These are phyloP conservation scores for Opisthocomus hoazin DNA, from an alignment of 2,113 vertebrate species.

Conservation along the genomic window DNA sequence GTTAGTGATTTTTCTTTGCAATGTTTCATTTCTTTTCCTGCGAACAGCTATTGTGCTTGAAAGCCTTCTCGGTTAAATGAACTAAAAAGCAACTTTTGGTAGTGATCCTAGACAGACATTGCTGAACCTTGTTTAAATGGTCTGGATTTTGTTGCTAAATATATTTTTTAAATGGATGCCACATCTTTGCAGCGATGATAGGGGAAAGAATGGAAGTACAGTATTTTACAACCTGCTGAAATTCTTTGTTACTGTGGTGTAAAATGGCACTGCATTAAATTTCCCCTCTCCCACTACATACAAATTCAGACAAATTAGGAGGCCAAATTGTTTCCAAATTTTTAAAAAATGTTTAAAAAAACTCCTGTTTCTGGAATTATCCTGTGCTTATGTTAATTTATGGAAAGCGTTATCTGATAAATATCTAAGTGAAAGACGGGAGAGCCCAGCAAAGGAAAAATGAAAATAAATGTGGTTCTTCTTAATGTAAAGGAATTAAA, in stretches of 20 bases:
- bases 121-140: not conserved
- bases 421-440: not conserved
- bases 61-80: not conserved
- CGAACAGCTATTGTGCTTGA: not conserved
- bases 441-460: not conserved
- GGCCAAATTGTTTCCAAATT: not conserved
- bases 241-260: not conserved
- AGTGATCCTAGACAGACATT: not conserved
- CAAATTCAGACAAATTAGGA: not conserved
- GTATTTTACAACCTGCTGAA: not conserved
- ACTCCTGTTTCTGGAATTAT: not conserved
- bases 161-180: not conserved
- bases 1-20: not conserved
- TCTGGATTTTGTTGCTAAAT: conserved; percentile 5
- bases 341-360: not conserved
- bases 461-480: not conserved
- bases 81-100: not conserved
- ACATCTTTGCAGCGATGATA: not conserved
- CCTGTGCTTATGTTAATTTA: not conserved
- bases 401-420: not conserved
- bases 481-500: not conserved
- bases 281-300: not conserved
- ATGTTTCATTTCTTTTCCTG: not conserved
- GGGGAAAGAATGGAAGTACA: not conserved
- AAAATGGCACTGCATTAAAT: not conserved